phyloP scores from a whole-genome alignment of 2,113 vertebrate genomes.

The Ammodytes dubius region DNA sequence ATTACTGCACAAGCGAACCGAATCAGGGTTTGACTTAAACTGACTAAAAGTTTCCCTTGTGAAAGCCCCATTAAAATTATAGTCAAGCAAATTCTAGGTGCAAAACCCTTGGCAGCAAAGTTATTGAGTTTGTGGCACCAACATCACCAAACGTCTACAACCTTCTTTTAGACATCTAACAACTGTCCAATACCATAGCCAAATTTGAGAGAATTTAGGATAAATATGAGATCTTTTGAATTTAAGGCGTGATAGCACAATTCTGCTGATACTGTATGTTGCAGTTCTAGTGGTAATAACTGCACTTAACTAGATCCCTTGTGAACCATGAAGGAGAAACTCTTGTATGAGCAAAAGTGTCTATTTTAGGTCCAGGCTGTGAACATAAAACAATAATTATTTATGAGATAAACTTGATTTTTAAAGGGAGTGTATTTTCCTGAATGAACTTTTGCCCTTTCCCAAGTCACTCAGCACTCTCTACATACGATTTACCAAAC shows the following conservation, averaged over 20 bases:
- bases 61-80: neutral
- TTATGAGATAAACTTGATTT: constrained; percentile 68
- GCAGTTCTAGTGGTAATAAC: neutral
- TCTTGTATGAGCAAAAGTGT: neutral
- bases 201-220: neutral
- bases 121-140: neutral
- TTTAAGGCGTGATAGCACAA: neutral
- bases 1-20: no score
- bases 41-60: no score
- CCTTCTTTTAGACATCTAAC: neutral
- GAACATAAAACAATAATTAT: constrained; percentile 25
- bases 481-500: constrained; percentile 86
- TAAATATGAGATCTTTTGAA: neutral
- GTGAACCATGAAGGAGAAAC: neutral
- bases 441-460: constrained; percentile 82
- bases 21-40: no score
- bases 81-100: neutral
- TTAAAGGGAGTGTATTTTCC: constrained; percentile 61
- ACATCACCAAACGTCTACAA: neutral
- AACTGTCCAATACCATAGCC: no score
- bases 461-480: constrained; percentile 86
- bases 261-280: constrained; percentile 1
- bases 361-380: neutral
- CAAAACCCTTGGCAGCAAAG: constrained; percentile 2
- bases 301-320: neutral